Conservation (phyloP, 2,797 vertebrate genomes). For the Macropus fuliginosus region DNA sequence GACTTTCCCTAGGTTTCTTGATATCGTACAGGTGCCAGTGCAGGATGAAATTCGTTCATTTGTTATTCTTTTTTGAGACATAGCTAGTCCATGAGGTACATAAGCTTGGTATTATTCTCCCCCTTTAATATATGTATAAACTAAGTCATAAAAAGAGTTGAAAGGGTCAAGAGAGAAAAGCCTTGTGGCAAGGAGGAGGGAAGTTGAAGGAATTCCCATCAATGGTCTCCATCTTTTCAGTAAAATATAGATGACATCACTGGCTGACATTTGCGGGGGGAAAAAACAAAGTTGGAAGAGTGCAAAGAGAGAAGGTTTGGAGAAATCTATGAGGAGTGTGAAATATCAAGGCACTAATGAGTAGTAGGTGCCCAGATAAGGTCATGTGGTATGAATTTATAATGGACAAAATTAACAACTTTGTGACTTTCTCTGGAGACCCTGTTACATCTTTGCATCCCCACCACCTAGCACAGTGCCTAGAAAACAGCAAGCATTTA, state of each 20-base stretch:
- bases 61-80: neutral
- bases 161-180: neutral
- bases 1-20: too few relatives aligned
- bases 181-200: neutral
- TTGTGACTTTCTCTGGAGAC: neutral
- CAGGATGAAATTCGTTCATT: neutral
- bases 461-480: neutral
- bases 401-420: neutral
- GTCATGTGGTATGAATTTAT: neutral
- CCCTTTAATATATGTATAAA: neutral
- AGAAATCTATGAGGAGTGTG: neutral
- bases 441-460: neutral
- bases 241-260: neutral
- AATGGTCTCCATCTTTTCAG: neutral
- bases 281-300: neutral
- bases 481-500: neutral
- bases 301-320: neutral
- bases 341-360: neutral
- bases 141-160: neutral
- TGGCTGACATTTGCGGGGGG: neutral
- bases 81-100: neutral
- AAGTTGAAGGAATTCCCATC: neutral
- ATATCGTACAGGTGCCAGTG: neutral
- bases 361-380: neutral
- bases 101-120: neutral